A percentile compares a stretch with the other conserved stretches of the same genome.
phyloP scores from a whole-genome alignment of 1,140 invertebrate species.

The Coptotermes formosanus region DNA sequence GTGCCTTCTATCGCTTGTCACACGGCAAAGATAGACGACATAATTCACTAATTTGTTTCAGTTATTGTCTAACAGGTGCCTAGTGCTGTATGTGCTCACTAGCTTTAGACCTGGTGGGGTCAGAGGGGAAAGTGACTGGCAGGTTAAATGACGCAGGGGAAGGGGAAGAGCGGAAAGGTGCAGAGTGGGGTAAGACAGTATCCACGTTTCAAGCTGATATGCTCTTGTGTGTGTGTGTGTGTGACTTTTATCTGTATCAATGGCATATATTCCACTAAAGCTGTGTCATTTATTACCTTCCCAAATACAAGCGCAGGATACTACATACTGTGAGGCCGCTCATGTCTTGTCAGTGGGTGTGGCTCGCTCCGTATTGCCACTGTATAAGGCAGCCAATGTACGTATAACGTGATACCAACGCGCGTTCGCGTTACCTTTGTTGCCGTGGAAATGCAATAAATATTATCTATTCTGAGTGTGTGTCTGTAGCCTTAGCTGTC shows the following conservation, averaged over 20 bases:
- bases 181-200: not conserved
- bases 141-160: constrained; percentile 5
- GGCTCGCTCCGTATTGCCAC: too few relatives aligned
- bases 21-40: not conserved
- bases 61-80: not conserved
- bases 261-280: not conserved
- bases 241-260: not conserved
- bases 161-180: not conserved
- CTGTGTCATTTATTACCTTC: not conserved
- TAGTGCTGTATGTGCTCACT: not conserved
- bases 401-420: too few relatives aligned
- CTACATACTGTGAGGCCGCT: too few relatives aligned
- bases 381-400: too few relatives aligned
- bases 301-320: too few relatives aligned
- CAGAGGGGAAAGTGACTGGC: constrained; percentile 15
- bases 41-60: not conserved
- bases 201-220: not conserved
- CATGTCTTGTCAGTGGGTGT: too few relatives aligned
- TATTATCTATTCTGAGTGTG: too few relatives aligned
- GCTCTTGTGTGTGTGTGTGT: too few relatives aligned
- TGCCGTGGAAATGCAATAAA: too few relatives aligned
- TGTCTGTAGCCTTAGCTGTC: too few relatives aligned
- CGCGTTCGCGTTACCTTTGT: too few relatives aligned
- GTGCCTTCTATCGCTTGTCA: too few relatives aligned
- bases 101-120: not conserved